phyloP scores from a whole-genome alignment of 2,113 vertebrate species.

The Chionomys nivalis region DNA sequence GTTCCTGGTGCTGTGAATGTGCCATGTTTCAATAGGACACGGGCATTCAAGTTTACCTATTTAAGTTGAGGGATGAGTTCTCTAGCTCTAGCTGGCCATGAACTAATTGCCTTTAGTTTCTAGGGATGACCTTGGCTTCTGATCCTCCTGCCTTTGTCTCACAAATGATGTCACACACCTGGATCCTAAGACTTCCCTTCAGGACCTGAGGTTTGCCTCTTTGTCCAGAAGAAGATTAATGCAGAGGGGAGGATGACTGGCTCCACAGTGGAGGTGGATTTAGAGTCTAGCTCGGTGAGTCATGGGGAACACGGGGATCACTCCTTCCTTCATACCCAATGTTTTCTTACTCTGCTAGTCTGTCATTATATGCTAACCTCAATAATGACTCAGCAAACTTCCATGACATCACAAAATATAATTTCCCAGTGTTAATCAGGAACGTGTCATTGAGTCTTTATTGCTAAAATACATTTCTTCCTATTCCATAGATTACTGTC shows the following conservation, averaged over 20 bases:
- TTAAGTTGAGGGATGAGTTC: background rate
- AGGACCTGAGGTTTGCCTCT: background rate
- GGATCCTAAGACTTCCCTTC: background rate
- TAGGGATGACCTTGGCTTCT: background rate
- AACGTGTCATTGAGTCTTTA: background rate
- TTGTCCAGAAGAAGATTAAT: background rate
- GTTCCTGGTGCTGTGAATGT: background rate
- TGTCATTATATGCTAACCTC: slow-evolving; percentile 26
- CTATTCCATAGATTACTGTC: background rate
- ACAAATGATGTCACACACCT: background rate
- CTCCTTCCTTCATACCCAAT: background rate
- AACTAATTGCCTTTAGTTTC: background rate
- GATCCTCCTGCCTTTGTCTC: background rate
- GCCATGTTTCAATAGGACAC: background rate
- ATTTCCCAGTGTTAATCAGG: slow-evolving; percentile 22
- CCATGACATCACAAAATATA: background rate
- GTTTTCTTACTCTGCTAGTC: slow-evolving; percentile 24
- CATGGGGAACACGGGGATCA: background rate
- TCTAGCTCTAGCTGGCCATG: background rate
- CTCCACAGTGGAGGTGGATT: background rate
- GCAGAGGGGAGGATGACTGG: background rate
- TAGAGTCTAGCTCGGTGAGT: background rate
- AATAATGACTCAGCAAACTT: slow-evolving; percentile 42
- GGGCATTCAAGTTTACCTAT: background rate
- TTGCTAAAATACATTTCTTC: slow-evolving; percentile 44